Evolutionary conservation across 2,797 vertebrate species (phyloP).

Genomic region (Decapterus maruadsi): DNA sequence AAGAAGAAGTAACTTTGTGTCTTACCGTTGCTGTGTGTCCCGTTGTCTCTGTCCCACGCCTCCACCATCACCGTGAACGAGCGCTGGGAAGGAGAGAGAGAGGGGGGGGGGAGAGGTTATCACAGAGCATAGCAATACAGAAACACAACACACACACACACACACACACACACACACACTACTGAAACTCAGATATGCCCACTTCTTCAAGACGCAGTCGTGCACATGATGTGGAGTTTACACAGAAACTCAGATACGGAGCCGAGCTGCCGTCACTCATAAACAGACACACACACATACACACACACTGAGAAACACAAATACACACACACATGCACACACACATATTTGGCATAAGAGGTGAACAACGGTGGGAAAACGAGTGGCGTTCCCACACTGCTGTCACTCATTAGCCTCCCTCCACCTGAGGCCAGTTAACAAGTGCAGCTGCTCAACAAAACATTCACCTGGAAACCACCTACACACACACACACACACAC

Average conservation of each 20-base stretch:
- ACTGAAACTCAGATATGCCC: conserved; percentile 32
- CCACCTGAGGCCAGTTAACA: conserved; percentile 52
- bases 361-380: conserved; percentile 64
- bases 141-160: conserved; percentile 13
- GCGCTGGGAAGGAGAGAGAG: conserved; percentile 83
- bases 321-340: background rate
- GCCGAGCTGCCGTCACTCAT: conserved; percentile 25
- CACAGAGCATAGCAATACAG: conserved; percentile 39
- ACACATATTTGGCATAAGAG: conserved; percentile 17
- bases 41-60: conserved; percentile 95
- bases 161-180: conserved; percentile 6
- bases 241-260: conserved; percentile 48
- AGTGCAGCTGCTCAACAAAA: conserved; percentile 34
- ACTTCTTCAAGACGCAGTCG: conserved; percentile 2
- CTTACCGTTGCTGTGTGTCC: conserved; percentile 89
- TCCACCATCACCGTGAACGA: conserved; percentile 94
- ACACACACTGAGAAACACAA: background rate
- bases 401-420: conserved; percentile 68
- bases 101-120: conserved; percentile 54
- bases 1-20: conserved; percentile 11
- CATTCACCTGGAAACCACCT: conserved; percentile 38
- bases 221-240: conserved; percentile 21
- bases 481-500: background rate
- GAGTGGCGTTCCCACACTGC: conserved; percentile 62
- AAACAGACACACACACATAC: conserved; percentile 14